Base-by-base conservation (phyloP, 2,797 vertebrate genomes). In the Sibirionetta formosa region DNA sequence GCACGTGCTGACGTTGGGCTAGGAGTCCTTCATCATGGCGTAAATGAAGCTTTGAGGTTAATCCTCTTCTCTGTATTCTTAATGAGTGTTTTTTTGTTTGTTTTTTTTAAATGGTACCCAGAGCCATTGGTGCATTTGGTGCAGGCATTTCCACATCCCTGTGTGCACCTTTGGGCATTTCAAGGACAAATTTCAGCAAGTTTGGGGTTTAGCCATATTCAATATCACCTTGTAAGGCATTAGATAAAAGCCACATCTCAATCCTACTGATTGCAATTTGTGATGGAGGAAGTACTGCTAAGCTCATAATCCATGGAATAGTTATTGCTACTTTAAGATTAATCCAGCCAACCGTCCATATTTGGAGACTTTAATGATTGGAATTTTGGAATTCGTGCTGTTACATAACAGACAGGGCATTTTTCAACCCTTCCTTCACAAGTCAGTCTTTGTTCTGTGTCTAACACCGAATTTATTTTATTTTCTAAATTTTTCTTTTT, bases 231-330 rank as follows among this genome's bases (percentile, higher is more conserved):
- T 89, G 72, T 85, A 60, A 93, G 50, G 75, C 83, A 68, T 64
- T 88, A 72, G 44, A 50, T 91, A 80, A 91, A 81, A 94, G 54
- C 72, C 71, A 22, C 38, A 16, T 88, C 61, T 82, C 87, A 71
- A 0, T 86, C 69, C 53, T 83, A 65, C 50, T 72, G 50, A 71
- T 40, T 86, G 61, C 36, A 10, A 5, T 66, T 95, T 72, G 92
- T 92, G 76, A 75, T 83, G 72, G 72, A 86, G 76, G 76, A 90
- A 88, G 75, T 63, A 90, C 54, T 72, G 61, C 78, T 88, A 76
- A 89, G 8, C 1, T 87, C 81, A 57, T 69, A 92, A 87, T 89
- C 46, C 58, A 33, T 76, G 38, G 36, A 58, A 70, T 20, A 93
- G 42, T 72, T 94, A 72, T 31, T 88, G 38, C 42, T 71, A 7